Conservation (phyloP, 2,888 invertebrate species). For the Caradrina clavipalpis region DNA sequence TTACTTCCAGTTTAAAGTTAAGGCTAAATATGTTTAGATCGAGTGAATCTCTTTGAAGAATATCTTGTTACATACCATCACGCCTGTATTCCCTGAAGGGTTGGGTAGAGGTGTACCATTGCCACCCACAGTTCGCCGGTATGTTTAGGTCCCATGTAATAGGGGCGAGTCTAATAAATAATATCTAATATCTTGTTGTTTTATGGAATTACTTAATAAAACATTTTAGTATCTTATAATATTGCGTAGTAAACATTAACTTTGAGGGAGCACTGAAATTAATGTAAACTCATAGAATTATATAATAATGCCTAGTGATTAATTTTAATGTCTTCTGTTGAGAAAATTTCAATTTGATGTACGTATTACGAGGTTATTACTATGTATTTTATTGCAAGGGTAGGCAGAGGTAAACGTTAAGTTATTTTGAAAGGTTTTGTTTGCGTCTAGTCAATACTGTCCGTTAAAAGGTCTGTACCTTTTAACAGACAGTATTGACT, state of each 20-base stretch:
- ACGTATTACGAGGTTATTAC: neutral
- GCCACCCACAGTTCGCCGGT: too few species aligned
- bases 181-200: slow-evolving; percentile 44
- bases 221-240: slow-evolving; percentile 32
- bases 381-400: neutral
- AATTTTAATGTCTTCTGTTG: slow-evolving; percentile 23
- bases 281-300: neutral
- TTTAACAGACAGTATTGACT: too few species aligned
- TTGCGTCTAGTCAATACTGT: too few species aligned
- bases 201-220: slow-evolving; percentile 47
- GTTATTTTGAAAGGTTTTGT: too few species aligned
- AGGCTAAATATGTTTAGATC: slow-evolving; percentile 31
- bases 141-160: too few species aligned
- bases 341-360: slow-evolving; percentile 33
- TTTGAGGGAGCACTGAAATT: slow-evolving; percentile 29
- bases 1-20: slow-evolving; percentile 24
- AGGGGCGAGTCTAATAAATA: too few species aligned
- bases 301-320: slow-evolving; percentile 36
- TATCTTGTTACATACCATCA: too few species aligned
- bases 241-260: slow-evolving; percentile 33
- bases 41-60: slow-evolving; percentile 34
- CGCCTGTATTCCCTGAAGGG: too few species aligned
- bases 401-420: too few species aligned
- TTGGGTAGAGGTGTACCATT: too few species aligned
- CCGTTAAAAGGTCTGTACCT: too few species aligned